phyloP scores from a whole-genome alignment of 2,797 vertebrate species.

The Gallinago nigripennis region DNA sequence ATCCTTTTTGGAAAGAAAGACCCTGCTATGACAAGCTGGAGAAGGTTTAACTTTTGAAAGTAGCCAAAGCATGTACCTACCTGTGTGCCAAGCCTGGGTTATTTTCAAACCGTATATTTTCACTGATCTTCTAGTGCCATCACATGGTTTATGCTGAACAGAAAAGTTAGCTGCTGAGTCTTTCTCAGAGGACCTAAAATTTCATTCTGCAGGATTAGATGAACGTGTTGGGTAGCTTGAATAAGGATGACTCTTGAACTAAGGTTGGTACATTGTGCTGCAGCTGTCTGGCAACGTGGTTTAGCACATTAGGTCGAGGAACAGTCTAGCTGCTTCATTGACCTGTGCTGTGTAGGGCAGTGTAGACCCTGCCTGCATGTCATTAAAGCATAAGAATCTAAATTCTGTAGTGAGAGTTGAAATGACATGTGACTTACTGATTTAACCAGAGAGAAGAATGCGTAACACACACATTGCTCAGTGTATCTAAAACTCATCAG shows the following conservation, averaged over 20 bases:
- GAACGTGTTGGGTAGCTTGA: background rate
- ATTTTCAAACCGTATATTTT: background rate
- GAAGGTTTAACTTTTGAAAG: background rate
- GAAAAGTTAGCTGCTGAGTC: background rate
- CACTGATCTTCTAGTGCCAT: background rate
- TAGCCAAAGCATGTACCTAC: background rate
- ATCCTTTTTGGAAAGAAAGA: background rate
- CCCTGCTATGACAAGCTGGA: background rate
- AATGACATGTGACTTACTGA: background rate
- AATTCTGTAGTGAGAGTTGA: background rate
- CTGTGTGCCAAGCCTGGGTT: background rate
- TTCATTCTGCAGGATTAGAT: background rate
- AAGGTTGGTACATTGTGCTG: background rate
- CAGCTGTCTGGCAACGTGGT: background rate
- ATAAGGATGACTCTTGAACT: background rate
- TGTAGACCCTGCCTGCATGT: background rate
- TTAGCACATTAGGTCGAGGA: background rate
- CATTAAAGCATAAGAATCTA: background rate
- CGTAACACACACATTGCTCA: accelerated
- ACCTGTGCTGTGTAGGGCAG: background rate
- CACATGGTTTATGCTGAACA: background rate
- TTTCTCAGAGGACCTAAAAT: background rate
- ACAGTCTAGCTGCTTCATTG: background rate
- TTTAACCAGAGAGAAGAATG: background rate
- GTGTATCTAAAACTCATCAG: background rate